Conservation (phyloP, 2,888 invertebrate genomes). For the Hirtodrosophila alboralis region DNA sequence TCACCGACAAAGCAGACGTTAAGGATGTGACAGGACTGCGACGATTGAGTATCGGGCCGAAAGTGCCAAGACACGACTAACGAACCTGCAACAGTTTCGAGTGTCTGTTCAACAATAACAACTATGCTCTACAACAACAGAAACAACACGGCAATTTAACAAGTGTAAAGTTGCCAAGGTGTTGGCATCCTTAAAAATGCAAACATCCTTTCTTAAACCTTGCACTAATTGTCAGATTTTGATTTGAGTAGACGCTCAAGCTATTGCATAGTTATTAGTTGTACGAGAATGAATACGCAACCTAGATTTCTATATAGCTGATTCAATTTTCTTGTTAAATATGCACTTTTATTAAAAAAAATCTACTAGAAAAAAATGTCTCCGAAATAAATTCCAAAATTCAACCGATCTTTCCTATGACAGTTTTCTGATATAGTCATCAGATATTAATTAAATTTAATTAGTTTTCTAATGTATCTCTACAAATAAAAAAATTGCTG, state of each 20-base stretch:
- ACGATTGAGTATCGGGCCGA: conserved; percentile 26
- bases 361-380: too few relatives aligned
- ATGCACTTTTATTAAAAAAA: too few relatives aligned
- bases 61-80: conserved; percentile 53
- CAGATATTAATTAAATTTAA: too few relatives aligned
- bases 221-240: conserved; percentile 43
- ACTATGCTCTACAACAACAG: conserved; percentile 4
- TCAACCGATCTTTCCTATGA: too few relatives aligned
- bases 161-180: conserved; percentile 20
- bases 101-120: conserved; percentile 16
- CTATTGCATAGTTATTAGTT: conserved; percentile 31
- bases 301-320: too few relatives aligned
- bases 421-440: too few relatives aligned
- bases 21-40: conserved; percentile 20
- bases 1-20: conserved; percentile 45
- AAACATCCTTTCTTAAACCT: conserved; percentile 21
- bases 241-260: conserved; percentile 28
- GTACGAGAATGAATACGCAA: too few relatives aligned
- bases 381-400: too few relatives aligned
- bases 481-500: background rate
- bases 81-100: conserved; percentile 50
- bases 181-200: conserved; percentile 3
- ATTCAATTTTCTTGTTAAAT: background rate
- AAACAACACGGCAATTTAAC: conserved; percentile 35
- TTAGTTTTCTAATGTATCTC: too few relatives aligned